A percentile compares a stretch with the other conserved stretches of the same genome.
phyloP scores from a whole-genome alignment of 2,797 vertebrate species.

The Gymnoscopelus microlampas region DNA sequence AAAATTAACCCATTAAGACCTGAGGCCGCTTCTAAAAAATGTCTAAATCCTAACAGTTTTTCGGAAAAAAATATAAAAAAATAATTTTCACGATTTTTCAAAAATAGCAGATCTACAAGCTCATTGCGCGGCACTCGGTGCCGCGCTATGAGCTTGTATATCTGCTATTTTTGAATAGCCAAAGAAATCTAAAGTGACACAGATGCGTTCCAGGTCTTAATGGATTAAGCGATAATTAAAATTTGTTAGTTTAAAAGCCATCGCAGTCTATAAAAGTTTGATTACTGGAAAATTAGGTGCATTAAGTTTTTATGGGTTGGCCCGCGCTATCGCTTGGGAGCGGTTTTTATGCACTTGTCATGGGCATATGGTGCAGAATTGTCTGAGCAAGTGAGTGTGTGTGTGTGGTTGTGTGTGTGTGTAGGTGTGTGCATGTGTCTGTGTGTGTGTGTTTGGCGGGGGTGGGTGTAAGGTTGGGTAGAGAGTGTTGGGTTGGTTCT shows the following conservation, averaged over 20 bases:
- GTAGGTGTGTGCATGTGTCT: neutral
- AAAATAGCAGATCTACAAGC: too few species aligned
- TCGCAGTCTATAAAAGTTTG: conserved; percentile 98
- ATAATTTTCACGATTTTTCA: too few species aligned
- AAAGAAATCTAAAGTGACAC: too few species aligned
- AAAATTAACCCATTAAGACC: too few species aligned
- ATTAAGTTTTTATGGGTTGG: conserved; percentile 94
- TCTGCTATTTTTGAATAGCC: too few species aligned
- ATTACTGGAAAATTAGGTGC: conserved; percentile 96
- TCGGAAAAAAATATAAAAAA: too few species aligned
- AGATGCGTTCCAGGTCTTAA: too few species aligned
- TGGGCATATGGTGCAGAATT: conserved; percentile 75
- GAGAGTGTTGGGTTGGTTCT: conserved; percentile 42
- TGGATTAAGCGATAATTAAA: conserved; percentile 97
- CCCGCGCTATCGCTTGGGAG: conserved; percentile 92
- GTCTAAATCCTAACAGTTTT: too few species aligned
- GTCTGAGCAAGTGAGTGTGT: conserved; percentile 45
- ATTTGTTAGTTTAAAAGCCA: conserved; percentile 97
- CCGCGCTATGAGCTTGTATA: too few species aligned
- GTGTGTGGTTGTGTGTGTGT: conserved; percentile 49
- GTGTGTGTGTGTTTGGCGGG: neutral
- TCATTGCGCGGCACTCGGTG: too few species aligned
- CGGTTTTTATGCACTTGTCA: conserved; percentile 91
- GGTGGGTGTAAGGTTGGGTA: conserved; percentile 30
- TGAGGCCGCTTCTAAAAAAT: too few species aligned